These are phyloP conservation scores for Acanthurus leucopareius DNA, from an alignment of 2,797 vertebrate species.

Conservation along the genomic window DNA sequence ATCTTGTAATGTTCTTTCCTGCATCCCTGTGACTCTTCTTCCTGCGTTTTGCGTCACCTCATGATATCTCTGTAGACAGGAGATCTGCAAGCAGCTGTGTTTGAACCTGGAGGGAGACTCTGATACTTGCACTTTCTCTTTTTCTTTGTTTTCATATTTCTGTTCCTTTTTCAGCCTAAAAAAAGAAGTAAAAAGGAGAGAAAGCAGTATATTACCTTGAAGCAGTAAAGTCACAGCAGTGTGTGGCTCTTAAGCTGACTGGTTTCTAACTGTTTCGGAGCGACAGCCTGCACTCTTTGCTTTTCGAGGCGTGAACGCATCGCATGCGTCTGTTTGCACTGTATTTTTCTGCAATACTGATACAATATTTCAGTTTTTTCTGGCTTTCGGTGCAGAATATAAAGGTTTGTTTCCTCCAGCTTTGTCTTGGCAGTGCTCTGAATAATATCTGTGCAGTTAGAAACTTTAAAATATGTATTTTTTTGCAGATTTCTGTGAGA, in stretches of 20 bases:
- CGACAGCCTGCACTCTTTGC: constrained; percentile 57
- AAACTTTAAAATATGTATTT: background rate
- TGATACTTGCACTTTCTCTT: background rate
- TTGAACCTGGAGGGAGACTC: background rate
- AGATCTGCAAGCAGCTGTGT: background rate
- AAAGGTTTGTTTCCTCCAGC: constrained; percentile 13
- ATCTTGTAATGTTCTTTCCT: constrained; percentile 47
- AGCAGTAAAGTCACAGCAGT: constrained; percentile 22
- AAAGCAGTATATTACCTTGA: constrained; percentile 25
- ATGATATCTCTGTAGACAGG: background rate
- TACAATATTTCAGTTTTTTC: constrained; percentile 8
- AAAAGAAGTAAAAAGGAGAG: constrained; percentile 10
- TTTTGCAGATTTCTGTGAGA: constrained; percentile 19
- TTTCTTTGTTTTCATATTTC: background rate
- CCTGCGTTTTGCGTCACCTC: too few relatives aligned
- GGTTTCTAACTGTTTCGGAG: constrained; percentile 44
- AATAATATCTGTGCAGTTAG: constrained; percentile 20
- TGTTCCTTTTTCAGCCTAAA: background rate
- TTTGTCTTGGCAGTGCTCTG: constrained; percentile 10
- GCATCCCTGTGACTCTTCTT: background rate
- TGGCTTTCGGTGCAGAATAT: constrained; percentile 3
- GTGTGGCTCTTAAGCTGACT: constrained; percentile 61
- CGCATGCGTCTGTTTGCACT: constrained; percentile 31
- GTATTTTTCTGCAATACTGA: background rate
- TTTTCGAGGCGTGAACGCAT: constrained; percentile 41